Evolutionary conservation across 2,113 vertebrate species (phyloP).

Genomic region (Xyrauchen texanus): DNA sequence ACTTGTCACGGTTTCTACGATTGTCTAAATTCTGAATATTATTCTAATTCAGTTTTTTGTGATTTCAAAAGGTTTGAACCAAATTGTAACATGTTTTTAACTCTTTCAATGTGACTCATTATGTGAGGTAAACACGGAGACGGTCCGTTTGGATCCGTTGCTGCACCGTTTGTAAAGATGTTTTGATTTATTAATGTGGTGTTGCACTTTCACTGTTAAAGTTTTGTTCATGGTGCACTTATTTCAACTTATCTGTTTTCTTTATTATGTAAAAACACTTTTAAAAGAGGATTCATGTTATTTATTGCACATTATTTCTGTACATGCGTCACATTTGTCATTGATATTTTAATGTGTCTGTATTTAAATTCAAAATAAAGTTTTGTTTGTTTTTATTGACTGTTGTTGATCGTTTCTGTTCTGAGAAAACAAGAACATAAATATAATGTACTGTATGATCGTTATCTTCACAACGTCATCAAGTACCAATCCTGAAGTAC

Average conservation of each 20-base stretch:
- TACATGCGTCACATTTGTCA: neutral
- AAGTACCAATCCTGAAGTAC: too few relatives aligned
- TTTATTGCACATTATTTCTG: constrained; percentile 11
- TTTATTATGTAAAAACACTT: constrained; percentile 11
- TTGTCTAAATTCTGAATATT: constrained; percentile 31
- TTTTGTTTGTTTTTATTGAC: neutral
- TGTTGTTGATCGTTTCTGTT: too few relatives aligned
- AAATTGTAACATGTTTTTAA: constrained; percentile 52
- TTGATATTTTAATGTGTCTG: constrained; percentile 19
- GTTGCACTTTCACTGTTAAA: constrained; percentile 55
- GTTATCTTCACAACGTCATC: too few relatives aligned
- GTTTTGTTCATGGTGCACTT: constrained; percentile 21
- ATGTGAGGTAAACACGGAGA: too few relatives aligned
- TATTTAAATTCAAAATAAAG: constrained; percentile 12
- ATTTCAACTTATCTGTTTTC: neutral
- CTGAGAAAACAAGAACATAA: too few relatives aligned
- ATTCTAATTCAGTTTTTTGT: neutral
- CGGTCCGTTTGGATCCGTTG: constrained; percentile 25
- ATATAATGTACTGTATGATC: too few relatives aligned
- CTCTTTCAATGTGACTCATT: neutral
- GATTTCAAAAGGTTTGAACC: constrained; percentile 50
- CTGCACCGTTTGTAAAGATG: constrained; percentile 60
- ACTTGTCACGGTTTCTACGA: constrained; percentile 41
- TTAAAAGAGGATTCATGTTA: neutral
- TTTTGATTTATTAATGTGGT: constrained; percentile 37